These are phyloP conservation scores for Scytalopus superciliaris DNA, from an alignment of 2,113 vertebrate species.

Conservation along the genomic window DNA sequence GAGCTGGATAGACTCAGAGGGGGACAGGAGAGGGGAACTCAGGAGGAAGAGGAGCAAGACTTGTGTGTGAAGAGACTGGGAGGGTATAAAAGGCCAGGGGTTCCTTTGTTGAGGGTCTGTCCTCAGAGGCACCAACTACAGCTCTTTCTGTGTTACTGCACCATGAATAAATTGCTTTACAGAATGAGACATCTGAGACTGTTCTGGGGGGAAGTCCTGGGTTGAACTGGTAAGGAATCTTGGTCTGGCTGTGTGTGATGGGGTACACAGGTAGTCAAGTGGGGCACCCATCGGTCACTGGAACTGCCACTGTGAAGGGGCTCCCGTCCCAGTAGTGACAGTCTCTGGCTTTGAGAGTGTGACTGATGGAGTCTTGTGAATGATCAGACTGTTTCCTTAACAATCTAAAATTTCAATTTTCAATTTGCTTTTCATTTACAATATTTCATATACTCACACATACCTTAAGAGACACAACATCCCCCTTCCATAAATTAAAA, in stretches of 20 bases:
- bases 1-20: neutral
- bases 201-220: neutral
- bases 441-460: neutral
- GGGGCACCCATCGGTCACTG: accelerated
- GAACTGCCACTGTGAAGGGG: neutral
- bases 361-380: neutral
- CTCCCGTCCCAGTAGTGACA: neutral
- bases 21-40: accelerated
- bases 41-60: accelerated
- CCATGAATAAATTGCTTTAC: accelerated
- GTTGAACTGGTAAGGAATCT: accelerated
- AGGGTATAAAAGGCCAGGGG: neutral
- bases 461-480: neutral
- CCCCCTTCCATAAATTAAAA: no score
- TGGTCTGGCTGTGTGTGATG: neutral
- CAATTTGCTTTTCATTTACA: neutral
- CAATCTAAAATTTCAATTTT: neutral
- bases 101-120: neutral
- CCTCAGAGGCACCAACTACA: neutral
- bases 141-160: neutral
- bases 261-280: neutral
- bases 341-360: neutral
- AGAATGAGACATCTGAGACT: neutral
- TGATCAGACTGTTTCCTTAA: neutral
- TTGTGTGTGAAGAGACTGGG: neutral